These are phyloP conservation scores for Parus major DNA, from an alignment of 2,113 vertebrate species.

Conservation along the genomic window DNA sequence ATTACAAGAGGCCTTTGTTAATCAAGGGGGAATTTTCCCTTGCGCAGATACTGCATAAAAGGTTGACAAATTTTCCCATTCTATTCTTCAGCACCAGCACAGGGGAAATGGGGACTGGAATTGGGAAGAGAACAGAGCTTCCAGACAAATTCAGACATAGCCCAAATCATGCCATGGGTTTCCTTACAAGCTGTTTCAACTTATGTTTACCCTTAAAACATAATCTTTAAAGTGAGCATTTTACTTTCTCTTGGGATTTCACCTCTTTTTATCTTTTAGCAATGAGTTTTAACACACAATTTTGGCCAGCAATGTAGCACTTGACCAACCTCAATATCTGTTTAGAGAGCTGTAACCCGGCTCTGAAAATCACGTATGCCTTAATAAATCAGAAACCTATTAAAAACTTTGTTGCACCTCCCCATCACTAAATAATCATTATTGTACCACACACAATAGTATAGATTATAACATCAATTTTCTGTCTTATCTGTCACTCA, in stretches of 20 bases:
- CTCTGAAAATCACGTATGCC: rapidly evolving
- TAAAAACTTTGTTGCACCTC: not conserved
- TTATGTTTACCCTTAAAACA: not conserved
- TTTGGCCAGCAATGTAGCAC: not conserved
- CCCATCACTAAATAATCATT: not conserved
- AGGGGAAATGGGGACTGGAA: not conserved
- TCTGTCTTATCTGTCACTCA: not conserved
- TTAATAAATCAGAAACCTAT: not conserved
- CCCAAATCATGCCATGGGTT: not conserved
- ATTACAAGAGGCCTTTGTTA: not conserved
- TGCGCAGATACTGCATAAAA: not conserved
- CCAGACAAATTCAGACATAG: not conserved
- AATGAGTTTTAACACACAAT: not conserved
- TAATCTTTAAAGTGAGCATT: not conserved
- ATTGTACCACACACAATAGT: not conserved
- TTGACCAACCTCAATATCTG: not conserved
- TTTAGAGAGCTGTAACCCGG: not conserved
- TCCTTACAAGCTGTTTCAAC: not conserved
- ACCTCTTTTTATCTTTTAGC: not conserved
- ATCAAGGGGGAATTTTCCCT: not conserved
- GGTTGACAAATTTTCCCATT: not conserved
- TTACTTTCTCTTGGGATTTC: not conserved
- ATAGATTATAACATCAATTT: not conserved
- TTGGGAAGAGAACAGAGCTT: not conserved
- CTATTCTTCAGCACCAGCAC: not conserved